Base-by-base conservation (phyloP, 2,113 vertebrate genomes). In the Myrmophylax atrothorax region DNA sequence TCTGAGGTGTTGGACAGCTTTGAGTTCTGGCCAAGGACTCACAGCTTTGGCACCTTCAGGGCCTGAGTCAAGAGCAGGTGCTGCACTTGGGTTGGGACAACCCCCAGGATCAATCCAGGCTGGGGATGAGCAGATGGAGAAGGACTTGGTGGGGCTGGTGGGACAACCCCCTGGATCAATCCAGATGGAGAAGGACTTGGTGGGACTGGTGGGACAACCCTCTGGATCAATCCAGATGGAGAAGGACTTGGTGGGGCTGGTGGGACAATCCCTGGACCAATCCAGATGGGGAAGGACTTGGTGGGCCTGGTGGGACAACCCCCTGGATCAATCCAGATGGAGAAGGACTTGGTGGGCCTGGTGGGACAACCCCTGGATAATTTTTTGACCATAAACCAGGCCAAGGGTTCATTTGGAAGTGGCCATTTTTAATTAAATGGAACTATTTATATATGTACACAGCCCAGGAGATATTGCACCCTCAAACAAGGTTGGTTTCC, bases 381-480 rank as follows among this genome's bases (percentile, higher is more conserved):
- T 26, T 29, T 3, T 13, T 37, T 14, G 24, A 31, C 66, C 46
- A 35, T 46, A 40, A n/a, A 31, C 7, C 35, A 81, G 55, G 53
- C 82, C 24, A 37, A 0, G 14, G 58, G 77, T 69, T 90, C 31
- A 53, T 58, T 50, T 53, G 67, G 63, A 73, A 80, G 46, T 1
- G 12, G 69, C 25, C 49, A 18, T 11, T 64, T 97, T 98, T 97
- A 98, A 98, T 97, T 96, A 97, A 97, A 97, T 9, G 8, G 49
- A 31, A 76, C 80, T 97, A 96, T 97, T 97, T 97, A 97, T 97
- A 97, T 97, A 98, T 97, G 94, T 97, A 98, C 97, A 97, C 91
- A 92, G 7, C 89, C 90, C 94, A 91, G 90, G 63, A 97, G 95
- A 95, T 85, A 97, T 96, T 80, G 90, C 83, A 91, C 94, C 75